A percentile compares a stretch with the other conserved stretches of the same genome.
phyloP scores from a whole-genome alignment of 1,140 invertebrate genomes.

The Drosophila ohnishii region DNA sequence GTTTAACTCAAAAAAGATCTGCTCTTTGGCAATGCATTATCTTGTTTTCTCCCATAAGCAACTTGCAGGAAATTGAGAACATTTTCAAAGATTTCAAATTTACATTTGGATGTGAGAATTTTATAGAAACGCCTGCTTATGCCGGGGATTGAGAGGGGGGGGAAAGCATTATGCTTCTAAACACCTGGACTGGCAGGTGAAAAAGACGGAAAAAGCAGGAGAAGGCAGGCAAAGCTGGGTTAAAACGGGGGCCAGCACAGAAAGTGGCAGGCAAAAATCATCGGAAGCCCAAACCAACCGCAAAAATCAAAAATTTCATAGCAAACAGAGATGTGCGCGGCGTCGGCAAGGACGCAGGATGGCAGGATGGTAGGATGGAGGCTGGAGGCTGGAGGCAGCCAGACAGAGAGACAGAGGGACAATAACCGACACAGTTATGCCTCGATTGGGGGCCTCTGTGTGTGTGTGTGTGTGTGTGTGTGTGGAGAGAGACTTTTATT shows the following conservation, averaged over 20 bases:
- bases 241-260: background rate
- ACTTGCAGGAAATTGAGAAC: slow-evolving; percentile 18
- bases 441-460: slow-evolving; percentile 7
- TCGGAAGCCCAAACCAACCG: slow-evolving; percentile 54
- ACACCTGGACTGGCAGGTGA: background rate
- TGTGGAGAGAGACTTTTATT: slow-evolving; percentile 65
- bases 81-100: slow-evolving; percentile 7
- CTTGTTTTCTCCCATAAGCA: slow-evolving; percentile 7
- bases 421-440: slow-evolving; percentile 31
- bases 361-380: background rate
- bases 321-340: slow-evolving; percentile 16
- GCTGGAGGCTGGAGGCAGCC: background rate
- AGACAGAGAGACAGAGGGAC: slow-evolving; percentile 9
- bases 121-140: background rate
- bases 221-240: background rate
- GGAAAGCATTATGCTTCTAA: background rate
- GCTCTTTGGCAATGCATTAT: background rate
- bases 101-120: slow-evolving; percentile 13
- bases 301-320: slow-evolving; percentile 62
- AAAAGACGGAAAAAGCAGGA: background rate
- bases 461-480: slow-evolving; percentile 9
- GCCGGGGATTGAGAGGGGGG: background rate
- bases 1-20: background rate
- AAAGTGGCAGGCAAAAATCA: slow-evolving; percentile 55
- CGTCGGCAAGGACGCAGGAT: slow-evolving; percentile 10